Base-by-base conservation (phyloP, 1,140 invertebrate species). In the Lasioglossum baleicum region DNA sequence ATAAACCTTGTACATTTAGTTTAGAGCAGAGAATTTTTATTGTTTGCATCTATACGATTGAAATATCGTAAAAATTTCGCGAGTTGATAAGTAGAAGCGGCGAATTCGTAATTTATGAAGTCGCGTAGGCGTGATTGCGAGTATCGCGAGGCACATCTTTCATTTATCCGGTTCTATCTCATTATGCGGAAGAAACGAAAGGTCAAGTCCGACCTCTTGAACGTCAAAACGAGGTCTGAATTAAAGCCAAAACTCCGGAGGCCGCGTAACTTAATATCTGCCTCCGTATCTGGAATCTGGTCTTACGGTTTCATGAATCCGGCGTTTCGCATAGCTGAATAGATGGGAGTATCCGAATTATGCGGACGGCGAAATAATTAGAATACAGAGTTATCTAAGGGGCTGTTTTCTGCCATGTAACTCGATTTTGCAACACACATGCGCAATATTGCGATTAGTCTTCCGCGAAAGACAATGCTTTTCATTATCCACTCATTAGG, bases 311-410 rank as follows among this genome's bases (percentile, higher is more conserved):
- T n/a, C n/a, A 44, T 20, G 68, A 53, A 64, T 71, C 31, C 44
- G 15, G 56, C 56, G 58, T 72, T 78, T 78, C 68, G 75, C 75
- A 78, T 78, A 78, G 68, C 68, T 63, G 67, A 63, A 53, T 78
- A 53, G 58, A 40, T n/a, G 58, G 58, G 42, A 35, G 75, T 11
- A 78, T 78, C 0, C 22, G 58, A 72, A 78, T 78, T 64, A 78
- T 78, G 75, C 48, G 58, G 35, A 26, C 35, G 75, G 10, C 2
- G 75, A 78, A 78, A 78, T 78, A 72, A 78, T 78, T 71, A 53
- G 75, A 31, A 78, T 78, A 20, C 68, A 58, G 51, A 42, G n/a
- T 40, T 11, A 44, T 44, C 42, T 17, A 17, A 53, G 35, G 31
- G 44, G 44, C 26, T 63, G n/a, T 72, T 71, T 78, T 78, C 56